Percentiles rank a stretch among this genome's conserved stretches.
Evolutionary conservation across 1,140 invertebrate species (phyloP).

Genomic region (Hylaeus anthracinus): DNA sequence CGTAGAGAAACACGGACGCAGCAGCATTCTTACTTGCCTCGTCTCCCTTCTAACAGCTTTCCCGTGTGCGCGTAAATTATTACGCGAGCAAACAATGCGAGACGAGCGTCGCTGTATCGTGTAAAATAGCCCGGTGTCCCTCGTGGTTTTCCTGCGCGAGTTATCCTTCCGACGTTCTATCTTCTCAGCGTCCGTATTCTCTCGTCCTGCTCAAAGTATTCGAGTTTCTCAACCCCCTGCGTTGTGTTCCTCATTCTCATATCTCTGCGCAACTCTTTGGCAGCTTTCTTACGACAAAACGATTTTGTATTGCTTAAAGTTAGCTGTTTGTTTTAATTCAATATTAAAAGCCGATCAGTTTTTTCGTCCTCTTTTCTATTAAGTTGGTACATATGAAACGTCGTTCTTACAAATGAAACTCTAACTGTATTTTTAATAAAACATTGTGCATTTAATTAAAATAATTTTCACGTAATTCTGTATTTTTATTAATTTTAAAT

Average conservation of each 20-base stretch:
- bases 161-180: slow-evolving; percentile 22
- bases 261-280: neutral
- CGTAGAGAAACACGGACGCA: neutral
- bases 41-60: slow-evolving; percentile 39
- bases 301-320: too few relatives aligned
- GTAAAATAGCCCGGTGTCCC: slow-evolving; percentile 53
- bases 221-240: neutral
- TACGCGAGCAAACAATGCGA: slow-evolving; percentile 64
- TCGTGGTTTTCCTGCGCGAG: slow-evolving; percentile 44
- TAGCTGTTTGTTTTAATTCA: too few relatives aligned
- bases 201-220: neutral
- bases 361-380: too few relatives aligned
- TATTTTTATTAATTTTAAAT: too few relatives aligned
- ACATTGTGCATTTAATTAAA: too few relatives aligned
- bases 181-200: neutral
- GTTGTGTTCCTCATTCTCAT: slow-evolving; percentile 13
- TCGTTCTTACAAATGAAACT: too few relatives aligned
- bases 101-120: slow-evolving; percentile 40
- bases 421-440: too few relatives aligned
- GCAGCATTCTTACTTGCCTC: slow-evolving; percentile 27
- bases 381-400: too few relatives aligned
- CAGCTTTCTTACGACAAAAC: too few relatives aligned
- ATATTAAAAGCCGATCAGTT: too few relatives aligned
- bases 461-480: too few relatives aligned
- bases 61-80: slow-evolving; percentile 63